Percentiles rank a stretch among this genome's conserved stretches.
Conservation (phyloP, 2,888 invertebrate genomes). For the Oscheius sp. region DNA sequence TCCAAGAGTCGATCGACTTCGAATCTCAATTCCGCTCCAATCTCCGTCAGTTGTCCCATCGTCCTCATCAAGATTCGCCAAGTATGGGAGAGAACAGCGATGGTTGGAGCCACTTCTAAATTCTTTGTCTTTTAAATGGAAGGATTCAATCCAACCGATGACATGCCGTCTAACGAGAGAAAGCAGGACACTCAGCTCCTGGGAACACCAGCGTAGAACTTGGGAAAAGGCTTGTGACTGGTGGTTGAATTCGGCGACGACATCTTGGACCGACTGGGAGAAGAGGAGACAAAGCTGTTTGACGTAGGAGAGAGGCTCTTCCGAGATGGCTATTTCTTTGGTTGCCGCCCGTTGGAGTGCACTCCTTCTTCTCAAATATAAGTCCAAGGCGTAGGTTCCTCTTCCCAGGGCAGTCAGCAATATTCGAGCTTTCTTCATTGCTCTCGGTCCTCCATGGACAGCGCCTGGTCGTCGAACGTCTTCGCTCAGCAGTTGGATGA, state of each 20-base stretch:
- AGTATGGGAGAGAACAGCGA: constrained; percentile 60
- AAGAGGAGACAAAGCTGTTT: constrained; percentile 51
- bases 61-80: constrained; percentile 65
- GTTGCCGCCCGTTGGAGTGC: constrained; percentile 54
- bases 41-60: constrained; percentile 58
- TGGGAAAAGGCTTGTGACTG: constrained; percentile 58
- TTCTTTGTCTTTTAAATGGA: not conserved
- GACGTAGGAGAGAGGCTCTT: constrained; percentile 66
- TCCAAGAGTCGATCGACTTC: constrained; percentile 84
- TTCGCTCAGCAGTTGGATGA: constrained; percentile 62
- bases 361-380: constrained; percentile 63
- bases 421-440: constrained; percentile 56
- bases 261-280: constrained; percentile 60
- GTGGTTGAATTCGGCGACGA: constrained; percentile 55
- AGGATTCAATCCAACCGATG: constrained; percentile 37
- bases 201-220: constrained; percentile 72
- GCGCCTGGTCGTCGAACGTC: constrained; percentile 64
- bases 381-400: constrained; percentile 65
- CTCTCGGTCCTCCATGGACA: constrained; percentile 63
- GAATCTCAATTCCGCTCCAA: constrained; percentile 89
- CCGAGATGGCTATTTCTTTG: constrained; percentile 49
- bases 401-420: constrained; percentile 51
- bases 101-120: constrained; percentile 66
- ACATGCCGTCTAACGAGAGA: constrained; percentile 65
- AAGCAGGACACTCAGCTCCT: constrained; percentile 64